A percentile compares a stretch with the other conserved stretches of the same genome.
Conservation (phyloP, 2,888 invertebrate genomes). For the Ypsolopha scabrella region DNA sequence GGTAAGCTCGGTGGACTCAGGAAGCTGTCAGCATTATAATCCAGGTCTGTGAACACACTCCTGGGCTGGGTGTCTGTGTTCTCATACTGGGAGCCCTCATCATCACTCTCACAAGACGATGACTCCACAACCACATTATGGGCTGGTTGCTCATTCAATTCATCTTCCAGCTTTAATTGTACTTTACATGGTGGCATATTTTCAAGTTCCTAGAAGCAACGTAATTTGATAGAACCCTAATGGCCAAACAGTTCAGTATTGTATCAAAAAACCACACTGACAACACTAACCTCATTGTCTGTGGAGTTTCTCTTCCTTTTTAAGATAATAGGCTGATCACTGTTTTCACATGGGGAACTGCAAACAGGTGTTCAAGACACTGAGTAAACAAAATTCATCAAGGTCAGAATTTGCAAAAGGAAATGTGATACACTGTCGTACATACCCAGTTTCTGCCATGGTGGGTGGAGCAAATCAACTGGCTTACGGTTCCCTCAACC, state of each 20-base stretch:
- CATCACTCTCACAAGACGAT: conserved; percentile 57
- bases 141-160: conserved; percentile 36
- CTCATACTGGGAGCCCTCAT: conserved; percentile 41
- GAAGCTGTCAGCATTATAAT: conserved; percentile 59
- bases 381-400: conserved; percentile 46
- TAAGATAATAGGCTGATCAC: conserved; percentile 43
- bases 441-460: conserved; percentile 64
- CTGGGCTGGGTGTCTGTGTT: conserved; percentile 37
- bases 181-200: conserved; percentile 58
- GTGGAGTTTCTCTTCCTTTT: conserved; percentile 58
- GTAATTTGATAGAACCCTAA: not conserved
- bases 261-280: not conserved
- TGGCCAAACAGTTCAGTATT: not conserved
- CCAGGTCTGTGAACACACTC: conserved; percentile 52
- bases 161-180: conserved; percentile 32
- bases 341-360: conserved; percentile 49
- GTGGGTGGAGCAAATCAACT: conserved; percentile 32
- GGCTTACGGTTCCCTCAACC: conserved; percentile 31
- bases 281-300: conserved; percentile 48
- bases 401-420: conserved; percentile 33
- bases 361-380: conserved; percentile 23
- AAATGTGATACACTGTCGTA: conserved; percentile 25
- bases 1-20: conserved; percentile 60
- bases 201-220: conserved; percentile 43
- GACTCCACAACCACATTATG: conserved; percentile 57